Evolutionary conservation across 2,888 invertebrate species (phyloP).

Genomic region (Lamproptera curius): DNA sequence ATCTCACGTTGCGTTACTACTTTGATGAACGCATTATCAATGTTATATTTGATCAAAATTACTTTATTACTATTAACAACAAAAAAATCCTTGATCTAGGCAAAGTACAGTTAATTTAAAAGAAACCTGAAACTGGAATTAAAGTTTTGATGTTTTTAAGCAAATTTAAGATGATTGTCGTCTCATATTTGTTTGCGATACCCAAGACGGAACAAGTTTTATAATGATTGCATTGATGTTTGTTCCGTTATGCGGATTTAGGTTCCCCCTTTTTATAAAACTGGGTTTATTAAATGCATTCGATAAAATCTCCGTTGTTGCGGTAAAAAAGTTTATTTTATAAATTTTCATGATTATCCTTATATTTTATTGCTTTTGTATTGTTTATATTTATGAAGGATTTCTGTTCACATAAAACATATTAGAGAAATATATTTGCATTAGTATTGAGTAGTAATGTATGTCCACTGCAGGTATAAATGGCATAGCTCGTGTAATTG

Average conservation of each 20-base stretch:
- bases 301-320: too few species aligned
- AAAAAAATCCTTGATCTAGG: too few species aligned
- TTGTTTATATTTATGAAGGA: background rate
- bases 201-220: constrained; percentile 17
- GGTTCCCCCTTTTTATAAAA: constrained; percentile 6
- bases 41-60: background rate
- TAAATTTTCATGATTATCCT: background rate
- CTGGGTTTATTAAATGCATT: constrained; percentile 3
- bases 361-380: background rate
- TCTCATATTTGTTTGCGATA: constrained; percentile 2
- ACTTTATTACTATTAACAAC: too few species aligned
- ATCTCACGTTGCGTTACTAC: constrained; percentile 9
- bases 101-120: too few species aligned
- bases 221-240: constrained; percentile 21
- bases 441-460: background rate
- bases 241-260: constrained; percentile 26
- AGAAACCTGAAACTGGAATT: too few species aligned
- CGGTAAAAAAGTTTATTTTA: background rate
- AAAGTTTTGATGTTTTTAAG: too few species aligned
- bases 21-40: constrained; percentile 3
- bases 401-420: background rate
- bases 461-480: background rate
- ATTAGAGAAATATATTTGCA: background rate
- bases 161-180: background rate
- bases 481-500: too few species aligned